Percentiles rank a stretch among this genome's conserved stretches.
phyloP scores from a whole-genome alignment of 2,113 vertebrate genomes.

The Pomatorhinus ruficollis region DNA sequence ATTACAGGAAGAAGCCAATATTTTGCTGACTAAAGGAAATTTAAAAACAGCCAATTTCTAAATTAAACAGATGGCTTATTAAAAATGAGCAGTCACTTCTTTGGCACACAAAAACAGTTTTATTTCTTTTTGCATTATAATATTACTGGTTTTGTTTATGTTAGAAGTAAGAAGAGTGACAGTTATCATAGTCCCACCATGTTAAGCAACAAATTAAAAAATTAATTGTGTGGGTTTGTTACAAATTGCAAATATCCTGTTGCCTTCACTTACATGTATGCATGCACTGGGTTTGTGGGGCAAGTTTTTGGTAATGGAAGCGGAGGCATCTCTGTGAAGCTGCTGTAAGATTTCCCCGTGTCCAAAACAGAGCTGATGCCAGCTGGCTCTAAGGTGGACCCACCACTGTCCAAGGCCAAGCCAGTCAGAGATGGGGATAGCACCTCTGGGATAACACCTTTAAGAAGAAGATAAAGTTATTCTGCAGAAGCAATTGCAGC shows the following conservation, averaged over 20 bases:
- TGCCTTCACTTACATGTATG: background rate
- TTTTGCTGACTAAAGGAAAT: constrained; percentile 40
- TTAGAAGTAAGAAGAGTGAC: background rate
- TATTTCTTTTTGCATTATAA: constrained; percentile 20
- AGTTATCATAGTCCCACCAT: background rate
- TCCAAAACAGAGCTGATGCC: background rate
- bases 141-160: constrained; percentile 10
- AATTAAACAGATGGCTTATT: constrained; percentile 64
- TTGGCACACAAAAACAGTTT: constrained; percentile 10
- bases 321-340: background rate
- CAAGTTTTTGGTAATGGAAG: background rate
- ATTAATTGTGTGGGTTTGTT: background rate
- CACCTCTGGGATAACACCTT: background rate
- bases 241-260: background rate
- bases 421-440: background rate
- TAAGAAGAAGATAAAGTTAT: background rate
- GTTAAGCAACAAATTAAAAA: background rate
- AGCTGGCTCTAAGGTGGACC: background rate
- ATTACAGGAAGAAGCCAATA: background rate
- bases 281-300: background rate
- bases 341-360: background rate
- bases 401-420: background rate
- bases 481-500: background rate
- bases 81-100: constrained; percentile 62
- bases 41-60: constrained; percentile 56